phyloP scores from a whole-genome alignment of 2,113 vertebrate genomes.

The Malurus alboscapulatus region DNA sequence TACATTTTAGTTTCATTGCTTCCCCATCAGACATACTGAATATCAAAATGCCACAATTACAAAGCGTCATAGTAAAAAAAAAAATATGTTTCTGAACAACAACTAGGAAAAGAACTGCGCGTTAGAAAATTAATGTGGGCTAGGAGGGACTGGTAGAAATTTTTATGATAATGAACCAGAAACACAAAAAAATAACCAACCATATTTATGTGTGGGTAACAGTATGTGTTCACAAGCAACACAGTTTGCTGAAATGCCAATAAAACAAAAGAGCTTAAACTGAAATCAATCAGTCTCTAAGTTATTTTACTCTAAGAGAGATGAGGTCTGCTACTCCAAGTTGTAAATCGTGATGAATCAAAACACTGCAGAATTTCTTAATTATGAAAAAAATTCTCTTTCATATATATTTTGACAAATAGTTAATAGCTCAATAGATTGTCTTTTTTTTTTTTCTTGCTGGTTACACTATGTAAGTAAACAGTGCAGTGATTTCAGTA shows the following conservation, averaged over 20 bases:
- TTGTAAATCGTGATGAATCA: background rate
- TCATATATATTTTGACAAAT: background rate
- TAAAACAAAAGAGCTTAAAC: background rate
- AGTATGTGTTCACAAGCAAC: background rate
- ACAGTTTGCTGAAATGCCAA: background rate
- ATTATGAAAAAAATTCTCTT: background rate
- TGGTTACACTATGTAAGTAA: background rate
- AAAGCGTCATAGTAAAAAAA: background rate
- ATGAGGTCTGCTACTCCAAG: background rate
- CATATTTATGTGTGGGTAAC: background rate
- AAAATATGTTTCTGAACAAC: background rate
- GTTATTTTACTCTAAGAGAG: background rate
- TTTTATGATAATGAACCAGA: constrained; percentile 42
- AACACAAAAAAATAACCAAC: background rate
- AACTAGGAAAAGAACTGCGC: background rate
- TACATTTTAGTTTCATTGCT: background rate
- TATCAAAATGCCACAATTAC: background rate
- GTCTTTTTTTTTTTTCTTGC: background rate
- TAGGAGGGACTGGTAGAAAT: background rate
- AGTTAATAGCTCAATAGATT: background rate
- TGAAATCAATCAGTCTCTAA: background rate
- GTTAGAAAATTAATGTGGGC: constrained; percentile 9
- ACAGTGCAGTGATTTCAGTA: background rate
- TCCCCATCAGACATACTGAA: background rate
- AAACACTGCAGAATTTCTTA: background rate